Conservation (phyloP, 2,113 vertebrate species). For the Platichthys stellatus region DNA sequence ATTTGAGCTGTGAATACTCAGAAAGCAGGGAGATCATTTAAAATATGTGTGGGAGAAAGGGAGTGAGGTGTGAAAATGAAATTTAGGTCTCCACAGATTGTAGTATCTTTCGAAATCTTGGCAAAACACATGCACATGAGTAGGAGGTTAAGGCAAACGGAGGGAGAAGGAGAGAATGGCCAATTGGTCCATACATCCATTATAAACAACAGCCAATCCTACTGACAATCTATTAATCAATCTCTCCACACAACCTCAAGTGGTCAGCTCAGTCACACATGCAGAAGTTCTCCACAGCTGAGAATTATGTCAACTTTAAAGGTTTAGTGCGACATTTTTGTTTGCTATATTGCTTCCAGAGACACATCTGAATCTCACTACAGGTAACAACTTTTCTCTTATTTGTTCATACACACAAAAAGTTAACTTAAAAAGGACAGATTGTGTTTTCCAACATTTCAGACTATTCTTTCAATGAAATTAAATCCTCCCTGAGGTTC, state of each 20-base stretch:
- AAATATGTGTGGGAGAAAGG: slow-evolving; percentile 55
- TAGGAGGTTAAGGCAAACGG: slow-evolving; percentile 44
- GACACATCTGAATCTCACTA: too few species aligned
- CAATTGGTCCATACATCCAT: slow-evolving; percentile 44
- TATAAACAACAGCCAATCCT: slow-evolving; percentile 40
- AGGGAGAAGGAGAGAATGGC: slow-evolving; percentile 39
- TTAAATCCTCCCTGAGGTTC: too few species aligned
- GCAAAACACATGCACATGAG: slow-evolving; percentile 23
- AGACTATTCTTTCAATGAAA: too few species aligned
- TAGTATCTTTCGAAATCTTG: slow-evolving; percentile 44
- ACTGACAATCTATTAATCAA: slow-evolving; percentile 46
- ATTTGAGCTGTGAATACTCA: slow-evolving; percentile 23
- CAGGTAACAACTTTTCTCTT: too few species aligned
- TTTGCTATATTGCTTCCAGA: background rate
- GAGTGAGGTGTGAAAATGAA: slow-evolving; percentile 63
- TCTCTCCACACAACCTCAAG: slow-evolving; percentile 24
- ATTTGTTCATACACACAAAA: too few species aligned
- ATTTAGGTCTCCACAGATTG: slow-evolving; percentile 50
- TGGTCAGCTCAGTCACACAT: slow-evolving; percentile 36
- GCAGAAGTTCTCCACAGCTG: background rate
- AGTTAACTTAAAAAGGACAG: too few species aligned
- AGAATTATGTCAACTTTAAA: background rate
- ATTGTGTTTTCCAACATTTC: too few species aligned
- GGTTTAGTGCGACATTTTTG: background rate
- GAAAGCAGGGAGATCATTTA: slow-evolving; percentile 43